Base-by-base conservation (phyloP, 2,888 invertebrate genomes). In the Apodemia zela region DNA sequence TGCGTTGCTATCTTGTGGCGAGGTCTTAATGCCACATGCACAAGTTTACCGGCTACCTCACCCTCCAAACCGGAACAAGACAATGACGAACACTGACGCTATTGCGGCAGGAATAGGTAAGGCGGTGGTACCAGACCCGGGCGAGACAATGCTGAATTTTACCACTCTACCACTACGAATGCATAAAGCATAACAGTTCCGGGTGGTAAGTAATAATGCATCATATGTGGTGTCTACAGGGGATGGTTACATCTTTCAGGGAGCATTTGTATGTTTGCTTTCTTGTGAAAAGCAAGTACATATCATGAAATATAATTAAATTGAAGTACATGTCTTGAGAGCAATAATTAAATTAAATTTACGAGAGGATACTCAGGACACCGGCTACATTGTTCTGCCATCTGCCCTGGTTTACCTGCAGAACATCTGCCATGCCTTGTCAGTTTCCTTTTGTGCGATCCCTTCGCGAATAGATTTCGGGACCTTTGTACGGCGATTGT, bases 371-470 rank as follows among this genome's bases (percentile, higher is more conserved):
- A 25, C 64, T 69, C 72, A 71, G 74, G 74, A 70, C 64, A 70
- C 65, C 70, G 65, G 72, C 67, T 68, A 72, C 72, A 73, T 80
- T 84, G 82, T 83, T 82, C 84, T 79, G 72, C 68, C 89, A 90
- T 87, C 89, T 89, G 87, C 82, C 69, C 89, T 80, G 84, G 79
- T 86, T 87, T 86, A 85, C 85, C 87, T 87, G 84, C 77, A 69
- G 66, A 75, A 84, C 89, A 90, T 88, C 89, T 89, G 90, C 85
- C 80, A 72, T 74, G 67, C 75, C 68, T 73, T 71, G 67, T 67
- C 64, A 68, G 68, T 65, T 62, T 63, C 72, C 69, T 71, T 42
- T 77, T 77, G 74, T 77, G 69, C 64, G 70, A 67, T 74, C 85
- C 84, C 82, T 84, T 81, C 73, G 82, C 85, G 82, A 84, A 86